phyloP scores from a whole-genome alignment of 2,797 vertebrate species.

The Diplodus puntazzo region DNA sequence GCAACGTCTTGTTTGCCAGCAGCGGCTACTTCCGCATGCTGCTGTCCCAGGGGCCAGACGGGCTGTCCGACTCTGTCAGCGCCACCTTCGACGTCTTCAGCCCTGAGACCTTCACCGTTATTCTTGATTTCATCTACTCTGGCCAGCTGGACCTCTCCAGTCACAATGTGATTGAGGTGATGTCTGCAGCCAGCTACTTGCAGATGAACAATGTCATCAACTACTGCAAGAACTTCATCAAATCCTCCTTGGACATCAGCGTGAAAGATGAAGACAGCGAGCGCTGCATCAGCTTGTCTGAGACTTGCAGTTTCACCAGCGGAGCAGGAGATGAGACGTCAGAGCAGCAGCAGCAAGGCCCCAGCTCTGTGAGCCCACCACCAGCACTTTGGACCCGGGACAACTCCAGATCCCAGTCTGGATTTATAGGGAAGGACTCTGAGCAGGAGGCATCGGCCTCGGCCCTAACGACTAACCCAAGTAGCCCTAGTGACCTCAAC shows the following conservation, averaged over 20 bases:
- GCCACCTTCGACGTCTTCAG: constrained; percentile 96
- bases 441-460: constrained; percentile 66
- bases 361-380: constrained; percentile 83
- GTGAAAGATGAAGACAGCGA: constrained; percentile 86
- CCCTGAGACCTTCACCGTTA: constrained; percentile 94
- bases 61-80: constrained; percentile 85
- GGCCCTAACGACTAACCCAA: constrained; percentile 70
- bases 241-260: constrained; percentile 96
- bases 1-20: constrained; percentile 95
- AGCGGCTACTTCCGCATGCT: constrained; percentile 99
- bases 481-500: constrained; percentile 68
- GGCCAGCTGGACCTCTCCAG: constrained; percentile 95
- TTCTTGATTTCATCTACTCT: constrained; percentile 97
- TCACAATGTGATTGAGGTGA: constrained; percentile 97
- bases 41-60: constrained; percentile 89
- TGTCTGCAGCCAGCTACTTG: constrained; percentile 97
- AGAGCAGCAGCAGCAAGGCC: constrained; percentile 81
- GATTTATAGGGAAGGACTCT: constrained; percentile 75
- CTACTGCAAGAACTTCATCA: constrained; percentile 97
- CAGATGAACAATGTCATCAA: constrained; percentile 98
- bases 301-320: constrained; percentile 78
- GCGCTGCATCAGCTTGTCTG: constrained; percentile 80
- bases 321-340: constrained; percentile 76
- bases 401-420: constrained; percentile 75
- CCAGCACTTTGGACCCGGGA: constrained; percentile 87